Evolutionary conservation across 2,797 vertebrate species (phyloP).

Genomic region (Molossus molossus): DNA sequence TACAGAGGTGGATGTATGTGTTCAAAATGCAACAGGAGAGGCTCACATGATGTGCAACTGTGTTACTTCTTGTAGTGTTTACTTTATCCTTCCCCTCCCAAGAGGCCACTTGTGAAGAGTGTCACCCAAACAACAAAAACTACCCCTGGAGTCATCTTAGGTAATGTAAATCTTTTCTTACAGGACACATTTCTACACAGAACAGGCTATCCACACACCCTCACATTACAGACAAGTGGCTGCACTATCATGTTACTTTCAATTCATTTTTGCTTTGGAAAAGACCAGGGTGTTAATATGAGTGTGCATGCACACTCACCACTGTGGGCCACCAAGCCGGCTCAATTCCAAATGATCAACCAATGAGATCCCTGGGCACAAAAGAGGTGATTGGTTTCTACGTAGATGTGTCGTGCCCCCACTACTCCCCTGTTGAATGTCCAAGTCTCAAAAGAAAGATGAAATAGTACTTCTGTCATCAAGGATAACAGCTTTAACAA

Average conservation of each 20-base stretch:
- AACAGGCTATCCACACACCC: not conserved
- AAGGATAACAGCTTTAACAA: not conserved
- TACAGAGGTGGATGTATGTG: not conserved
- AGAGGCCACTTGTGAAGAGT: not conserved
- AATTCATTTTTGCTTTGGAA: slow-evolving; percentile 40
- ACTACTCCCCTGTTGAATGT: not conserved
- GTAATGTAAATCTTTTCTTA: not conserved
- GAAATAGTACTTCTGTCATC: not conserved
- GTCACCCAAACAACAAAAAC: not conserved
- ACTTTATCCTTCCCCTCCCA: not conserved
- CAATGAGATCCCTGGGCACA: not conserved
- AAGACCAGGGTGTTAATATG: not conserved
- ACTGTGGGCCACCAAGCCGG: not conserved
- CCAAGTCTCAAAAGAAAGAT: slow-evolving; percentile 12
- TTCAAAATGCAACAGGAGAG: not conserved
- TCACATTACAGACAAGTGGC: not conserved
- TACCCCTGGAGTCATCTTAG: not conserved
- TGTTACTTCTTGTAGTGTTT: not conserved
- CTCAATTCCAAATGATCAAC: not conserved
- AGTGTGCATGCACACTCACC: not conserved
- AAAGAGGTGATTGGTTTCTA: not conserved
- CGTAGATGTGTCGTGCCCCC: not conserved
- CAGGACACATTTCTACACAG: not conserved
- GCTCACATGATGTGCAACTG: not conserved
- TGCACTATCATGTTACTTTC: not conserved